A percentile compares a stretch with the other conserved stretches of the same genome.
These are phyloP conservation scores for Drosophila siamana DNA, from an alignment of 2,888 invertebrate genomes.

Conservation along the genomic window DNA sequence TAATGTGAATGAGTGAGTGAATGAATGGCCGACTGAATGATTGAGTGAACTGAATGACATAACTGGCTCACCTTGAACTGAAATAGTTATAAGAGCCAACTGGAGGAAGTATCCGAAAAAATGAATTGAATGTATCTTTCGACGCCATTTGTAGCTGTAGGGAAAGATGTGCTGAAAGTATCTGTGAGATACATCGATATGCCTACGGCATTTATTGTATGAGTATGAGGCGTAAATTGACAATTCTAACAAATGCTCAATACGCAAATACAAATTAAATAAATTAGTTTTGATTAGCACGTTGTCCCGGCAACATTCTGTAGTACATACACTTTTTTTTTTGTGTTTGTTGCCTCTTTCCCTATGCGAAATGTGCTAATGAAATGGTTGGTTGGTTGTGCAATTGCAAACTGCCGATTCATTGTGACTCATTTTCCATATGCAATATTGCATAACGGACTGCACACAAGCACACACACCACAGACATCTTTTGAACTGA, in stretches of 20 bases:
- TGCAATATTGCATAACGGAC: conserved; percentile 64
- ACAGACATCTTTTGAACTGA: conserved; percentile 27
- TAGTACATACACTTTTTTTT: neutral
- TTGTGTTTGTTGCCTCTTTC: conserved; percentile 20
- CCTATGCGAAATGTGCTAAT: conserved; percentile 45
- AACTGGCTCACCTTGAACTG: conserved; percentile 70
- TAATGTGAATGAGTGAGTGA: conserved; percentile 27
- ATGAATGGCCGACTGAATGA: conserved; percentile 21
- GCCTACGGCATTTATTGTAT: neutral
- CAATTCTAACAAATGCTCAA: conserved; percentile 43
- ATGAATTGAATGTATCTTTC: neutral
- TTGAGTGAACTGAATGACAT: conserved; percentile 29
- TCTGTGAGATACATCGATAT: conserved; percentile 2
- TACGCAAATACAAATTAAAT: conserved; percentile 56
- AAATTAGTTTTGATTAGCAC: conserved; percentile 70
- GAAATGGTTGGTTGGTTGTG: conserved; percentile 41
- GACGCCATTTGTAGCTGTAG: neutral
- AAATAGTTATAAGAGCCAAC: conserved; percentile 7
- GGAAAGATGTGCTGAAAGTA: neutral
- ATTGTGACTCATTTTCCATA: conserved; percentile 64
- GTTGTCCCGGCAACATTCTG: conserved; percentile 19
- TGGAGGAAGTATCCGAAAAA: neutral
- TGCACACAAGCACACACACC: neutral
- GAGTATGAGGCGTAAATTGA: conserved; percentile 48
- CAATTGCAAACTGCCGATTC: conserved; percentile 45